Evolutionary conservation across 2,113 vertebrate genomes (phyloP), one percentile per base, ranked within the genome.

Genomic region (Puntigrus tetrazona): DNA sequence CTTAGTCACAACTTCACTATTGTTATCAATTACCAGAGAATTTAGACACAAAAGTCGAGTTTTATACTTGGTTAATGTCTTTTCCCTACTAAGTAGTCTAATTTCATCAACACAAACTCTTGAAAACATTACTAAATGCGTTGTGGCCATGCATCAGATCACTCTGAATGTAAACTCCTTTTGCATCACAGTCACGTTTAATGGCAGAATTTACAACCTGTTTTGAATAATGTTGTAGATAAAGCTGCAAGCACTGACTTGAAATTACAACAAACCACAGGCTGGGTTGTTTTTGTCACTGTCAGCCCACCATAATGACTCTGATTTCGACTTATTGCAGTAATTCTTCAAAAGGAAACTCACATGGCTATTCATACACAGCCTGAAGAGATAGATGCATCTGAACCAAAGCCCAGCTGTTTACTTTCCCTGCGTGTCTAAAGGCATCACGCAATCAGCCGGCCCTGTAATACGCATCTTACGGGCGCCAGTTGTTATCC

Each of bases 361-460:
- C 82, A 57, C 45, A 81, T 78, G 76, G 79, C 29, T 52, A 78
- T 13, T 55, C 29, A 84, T 43, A 65, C 43, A n/a, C 47, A 78
- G 75, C 36, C 83, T 79, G 34, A 52, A 84, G 76, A 78, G 22
- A 36, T 29, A 78, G 29, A 36, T 29, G 16, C 31, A 45, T 72
- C 45, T 78, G 38, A 78, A 55, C 77, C 20, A 78, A 52, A 67
- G n/a, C 47, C 43, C 22, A 76, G 55, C 29, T 16, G 61, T 83
- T 38, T 72, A n/a, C 13, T 45, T 47, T 57, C 25, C 5, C 3
- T 11, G 36, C 47, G 65, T 13, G 61, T 59, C 13, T 38, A 70
- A 63, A 34, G 36, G 5, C 13, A 29, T 61, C 69, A 61, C 47
- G 59, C 9, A 81, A 29, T 50, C 22, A 31, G 14, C 55, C n/a